Conservation (phyloP, 2,888 invertebrate genomes). For the Colletes collaris region DNA sequence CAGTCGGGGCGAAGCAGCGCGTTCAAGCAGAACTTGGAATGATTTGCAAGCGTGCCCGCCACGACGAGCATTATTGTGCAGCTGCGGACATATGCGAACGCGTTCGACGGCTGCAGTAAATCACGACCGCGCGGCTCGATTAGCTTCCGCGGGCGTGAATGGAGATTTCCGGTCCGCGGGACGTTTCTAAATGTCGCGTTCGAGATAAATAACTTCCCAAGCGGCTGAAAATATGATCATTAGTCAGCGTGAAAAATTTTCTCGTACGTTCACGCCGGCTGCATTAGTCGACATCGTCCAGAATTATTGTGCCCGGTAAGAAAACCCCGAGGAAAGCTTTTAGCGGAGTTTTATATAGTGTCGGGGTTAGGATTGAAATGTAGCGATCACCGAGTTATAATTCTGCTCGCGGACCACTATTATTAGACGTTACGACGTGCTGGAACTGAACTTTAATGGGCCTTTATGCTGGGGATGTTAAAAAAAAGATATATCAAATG, state of each 20-base stretch:
- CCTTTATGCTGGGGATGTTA: no score
- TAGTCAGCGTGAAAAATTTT: slow-evolving; percentile 14
- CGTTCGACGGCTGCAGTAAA: slow-evolving; percentile 23
- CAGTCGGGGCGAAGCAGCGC: neutral
- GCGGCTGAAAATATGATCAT: slow-evolving; percentile 20
- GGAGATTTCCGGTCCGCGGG: slow-evolving; percentile 5
- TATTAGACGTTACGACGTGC: no score
- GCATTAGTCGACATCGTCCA: neutral
- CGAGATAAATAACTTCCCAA: slow-evolving; percentile 25
- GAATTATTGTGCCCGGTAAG: neutral
- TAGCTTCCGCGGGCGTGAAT: slow-evolving; percentile 7
- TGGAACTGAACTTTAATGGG: no score
- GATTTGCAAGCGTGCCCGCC: slow-evolving; percentile 2
- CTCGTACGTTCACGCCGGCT: neutral
- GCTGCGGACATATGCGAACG: slow-evolving; percentile 12
- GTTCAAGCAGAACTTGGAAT: neutral
- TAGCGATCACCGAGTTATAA: no score
- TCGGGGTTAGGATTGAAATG: no score
- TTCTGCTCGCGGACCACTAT: no score
- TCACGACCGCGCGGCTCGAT: slow-evolving; percentile 32
- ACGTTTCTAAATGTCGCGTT: slow-evolving; percentile 18
- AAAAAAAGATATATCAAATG: no score
- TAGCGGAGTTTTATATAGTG: no score
- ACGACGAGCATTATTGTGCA: slow-evolving; percentile 16
- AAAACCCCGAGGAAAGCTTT: no score